Conservation (phyloP, 2,888 invertebrate species). For the Leptogaster cylindrica region DNA sequence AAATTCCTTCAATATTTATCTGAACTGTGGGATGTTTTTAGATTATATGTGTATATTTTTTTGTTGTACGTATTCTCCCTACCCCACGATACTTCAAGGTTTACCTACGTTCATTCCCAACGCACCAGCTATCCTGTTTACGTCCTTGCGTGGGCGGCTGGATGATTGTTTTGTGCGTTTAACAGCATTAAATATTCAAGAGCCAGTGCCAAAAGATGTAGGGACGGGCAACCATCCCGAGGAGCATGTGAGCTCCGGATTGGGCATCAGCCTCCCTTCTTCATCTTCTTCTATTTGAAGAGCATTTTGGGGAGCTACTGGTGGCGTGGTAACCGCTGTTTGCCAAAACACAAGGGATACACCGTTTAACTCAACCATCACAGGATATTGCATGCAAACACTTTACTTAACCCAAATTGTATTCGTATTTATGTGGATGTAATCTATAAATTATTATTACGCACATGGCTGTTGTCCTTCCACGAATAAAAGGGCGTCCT, state of each 20-base stretch:
- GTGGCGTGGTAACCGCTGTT: neutral
- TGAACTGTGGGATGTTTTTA: slow-evolving; percentile 25
- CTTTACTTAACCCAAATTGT: slow-evolving; percentile 44
- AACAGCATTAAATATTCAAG: slow-evolving; percentile 49
- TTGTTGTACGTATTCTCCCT: neutral
- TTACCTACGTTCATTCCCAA: no score
- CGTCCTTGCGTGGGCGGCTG: slow-evolving; percentile 4
- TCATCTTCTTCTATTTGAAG: slow-evolving; percentile 22
- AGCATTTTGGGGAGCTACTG: slow-evolving; percentile 2
- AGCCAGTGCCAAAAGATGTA: slow-evolving; percentile 36
- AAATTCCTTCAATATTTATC: slow-evolving; percentile 39
- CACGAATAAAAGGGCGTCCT: slow-evolving; percentile 15
- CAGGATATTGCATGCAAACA: slow-evolving; percentile 43
- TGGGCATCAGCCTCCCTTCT: neutral
- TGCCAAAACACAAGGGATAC: neutral
- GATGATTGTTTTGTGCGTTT: slow-evolving; percentile 48
- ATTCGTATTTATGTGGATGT: slow-evolving; percentile 43
- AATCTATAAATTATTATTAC: slow-evolving; percentile 44
- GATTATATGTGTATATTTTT: slow-evolving; percentile 13
- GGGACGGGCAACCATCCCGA: slow-evolving; percentile 34
- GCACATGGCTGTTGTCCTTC: slow-evolving; percentile 10
- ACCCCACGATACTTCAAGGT: slow-evolving; percentile 17
- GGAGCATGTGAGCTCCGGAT: slow-evolving; percentile 23
- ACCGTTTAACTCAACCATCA: slow-evolving; percentile 27
- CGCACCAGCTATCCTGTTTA: neutral